These are phyloP conservation scores for Tragelaphus eurycerus DNA, from an alignment of 2,797 vertebrate species.

Conservation along the genomic window DNA sequence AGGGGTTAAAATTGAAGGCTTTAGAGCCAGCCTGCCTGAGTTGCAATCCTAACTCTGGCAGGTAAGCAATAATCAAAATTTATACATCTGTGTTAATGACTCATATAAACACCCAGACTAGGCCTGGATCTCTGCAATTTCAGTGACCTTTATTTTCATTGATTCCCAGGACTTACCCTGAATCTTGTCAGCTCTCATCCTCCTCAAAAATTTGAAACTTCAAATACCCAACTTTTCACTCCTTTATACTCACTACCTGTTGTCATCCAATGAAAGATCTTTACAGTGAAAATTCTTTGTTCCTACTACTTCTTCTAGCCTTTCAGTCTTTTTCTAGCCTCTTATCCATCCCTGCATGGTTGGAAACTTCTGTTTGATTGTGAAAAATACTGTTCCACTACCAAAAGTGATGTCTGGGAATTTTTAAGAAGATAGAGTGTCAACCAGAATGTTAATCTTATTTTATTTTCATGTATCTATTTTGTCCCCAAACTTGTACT, in stretches of 20 bases:
- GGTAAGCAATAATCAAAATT: not conserved
- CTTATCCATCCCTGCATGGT: not conserved
- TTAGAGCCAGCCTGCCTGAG: not conserved
- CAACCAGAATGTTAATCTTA: constrained; percentile 25
- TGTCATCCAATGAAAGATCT: not conserved
- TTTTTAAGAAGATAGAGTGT: not conserved
- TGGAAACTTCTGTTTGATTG: not conserved
- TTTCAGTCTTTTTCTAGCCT: not conserved
- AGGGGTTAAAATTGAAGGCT: not conserved
- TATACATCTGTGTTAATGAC: not conserved
- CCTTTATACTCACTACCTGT: not conserved
- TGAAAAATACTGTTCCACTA: not conserved
- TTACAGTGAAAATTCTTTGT: not conserved
- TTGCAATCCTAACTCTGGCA: not conserved
- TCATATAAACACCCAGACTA: not conserved
- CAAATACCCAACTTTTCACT: not conserved
- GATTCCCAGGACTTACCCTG: not conserved
- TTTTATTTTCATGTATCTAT: constrained; percentile 55
- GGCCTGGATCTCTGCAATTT: not conserved
- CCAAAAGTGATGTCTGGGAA: not conserved
- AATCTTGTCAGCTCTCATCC: not conserved
- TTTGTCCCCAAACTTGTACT: not conserved
- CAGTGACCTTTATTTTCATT: not conserved
- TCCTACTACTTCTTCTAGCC: not conserved
- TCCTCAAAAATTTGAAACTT: not conserved